A percentile compares a stretch with the other conserved stretches of the same genome.
phyloP scores from a whole-genome alignment of 2,888 invertebrate genomes.

The Tipula unca region DNA sequence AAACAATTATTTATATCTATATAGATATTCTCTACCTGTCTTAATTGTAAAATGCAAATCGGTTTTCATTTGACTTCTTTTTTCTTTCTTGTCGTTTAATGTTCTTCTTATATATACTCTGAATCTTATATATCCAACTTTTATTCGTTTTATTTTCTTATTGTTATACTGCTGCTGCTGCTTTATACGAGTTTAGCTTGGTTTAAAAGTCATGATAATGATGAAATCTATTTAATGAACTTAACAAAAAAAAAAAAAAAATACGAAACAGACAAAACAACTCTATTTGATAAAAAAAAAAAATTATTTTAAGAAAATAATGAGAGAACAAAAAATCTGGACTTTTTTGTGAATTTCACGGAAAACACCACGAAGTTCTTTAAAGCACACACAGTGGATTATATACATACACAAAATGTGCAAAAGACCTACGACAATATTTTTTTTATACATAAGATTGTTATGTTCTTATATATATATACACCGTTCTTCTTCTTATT shows the following conservation, averaged over 20 bases:
- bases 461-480: not conserved
- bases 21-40: not conserved
- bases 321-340: not conserved
- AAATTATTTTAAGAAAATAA: not conserved
- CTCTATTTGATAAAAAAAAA: not conserved
- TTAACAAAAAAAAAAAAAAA: no score
- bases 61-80: not conserved
- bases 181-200: not conserved
- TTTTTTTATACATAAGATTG: not conserved
- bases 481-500: not conserved
- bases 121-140: not conserved
- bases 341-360: not conserved
- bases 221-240: constrained; percentile 8
- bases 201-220: constrained; percentile 14
- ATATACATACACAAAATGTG: not conserved
- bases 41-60: not conserved
- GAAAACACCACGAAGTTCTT: not conserved
- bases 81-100: no score
- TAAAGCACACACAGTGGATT: not conserved
- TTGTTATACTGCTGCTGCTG: not conserved
- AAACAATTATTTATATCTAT: not conserved
- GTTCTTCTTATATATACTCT: not conserved
- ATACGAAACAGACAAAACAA: not conserved
- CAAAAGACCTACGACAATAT: constrained; percentile 4
- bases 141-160: not conserved